Percentiles rank a stretch among this genome's conserved stretches.
These are phyloP conservation scores for Ctenicera cuprea DNA, from an alignment of 2,888 invertebrate species.

Conservation along the genomic window DNA sequence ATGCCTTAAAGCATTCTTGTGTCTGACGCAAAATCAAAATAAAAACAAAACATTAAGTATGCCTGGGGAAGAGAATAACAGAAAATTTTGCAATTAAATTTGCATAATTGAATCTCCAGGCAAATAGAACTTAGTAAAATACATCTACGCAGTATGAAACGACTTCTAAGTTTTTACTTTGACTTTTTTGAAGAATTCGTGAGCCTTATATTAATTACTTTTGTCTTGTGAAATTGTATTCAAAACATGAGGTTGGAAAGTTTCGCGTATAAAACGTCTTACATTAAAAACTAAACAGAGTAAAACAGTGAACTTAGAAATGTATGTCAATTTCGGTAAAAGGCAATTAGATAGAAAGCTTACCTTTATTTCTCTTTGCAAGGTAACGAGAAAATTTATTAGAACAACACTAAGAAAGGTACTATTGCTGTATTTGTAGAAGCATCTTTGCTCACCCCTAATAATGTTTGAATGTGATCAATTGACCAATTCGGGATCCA, in stretches of 20 bases:
- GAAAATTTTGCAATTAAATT: conserved; percentile 28
- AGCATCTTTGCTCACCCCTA: conserved; percentile 15
- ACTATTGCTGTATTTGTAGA: conserved; percentile 10
- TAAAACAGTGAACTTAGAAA: no score
- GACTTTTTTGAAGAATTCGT: not conserved
- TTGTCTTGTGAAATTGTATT: no score
- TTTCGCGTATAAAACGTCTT: no score
- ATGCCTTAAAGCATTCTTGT: not conserved
- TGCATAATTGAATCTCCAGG: conserved; percentile 13
- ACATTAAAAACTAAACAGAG: no score
- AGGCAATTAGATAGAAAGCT: conserved; percentile 3
- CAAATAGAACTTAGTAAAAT: conserved; percentile 5
- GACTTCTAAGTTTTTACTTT: not conserved
- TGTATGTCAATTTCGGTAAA: not conserved
- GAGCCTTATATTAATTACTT: no score
- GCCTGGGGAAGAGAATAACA: not conserved
- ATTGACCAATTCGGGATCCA: conserved; percentile 27
- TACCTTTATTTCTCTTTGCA: not conserved
- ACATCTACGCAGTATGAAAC: not conserved
- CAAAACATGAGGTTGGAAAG: no score
- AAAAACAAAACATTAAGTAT: not conserved
- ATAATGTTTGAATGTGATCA: conserved; percentile 31
- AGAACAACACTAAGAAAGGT: not conserved
- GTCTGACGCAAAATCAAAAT: conserved; percentile 13
- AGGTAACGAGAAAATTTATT: not conserved